phyloP scores from a whole-genome alignment of 2,888 invertebrate genomes.

The Zele albiditarsus region DNA sequence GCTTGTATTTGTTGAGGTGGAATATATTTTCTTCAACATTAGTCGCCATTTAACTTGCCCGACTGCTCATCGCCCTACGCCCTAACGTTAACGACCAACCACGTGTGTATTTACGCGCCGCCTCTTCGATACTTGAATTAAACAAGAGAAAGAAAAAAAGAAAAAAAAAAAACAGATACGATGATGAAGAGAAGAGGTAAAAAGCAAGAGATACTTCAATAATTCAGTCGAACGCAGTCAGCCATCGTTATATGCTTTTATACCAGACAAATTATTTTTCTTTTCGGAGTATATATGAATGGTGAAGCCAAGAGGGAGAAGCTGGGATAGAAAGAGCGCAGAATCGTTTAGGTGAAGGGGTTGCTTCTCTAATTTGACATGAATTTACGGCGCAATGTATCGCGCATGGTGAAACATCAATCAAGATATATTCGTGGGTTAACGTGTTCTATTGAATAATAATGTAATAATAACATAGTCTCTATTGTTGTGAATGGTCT shows the following conservation, averaged over 20 bases:
- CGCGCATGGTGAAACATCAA: slow-evolving; percentile 46
- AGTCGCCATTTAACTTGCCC: slow-evolving; percentile 49
- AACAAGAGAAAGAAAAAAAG: background rate
- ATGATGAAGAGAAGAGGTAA: slow-evolving; percentile 11
- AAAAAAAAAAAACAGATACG: slow-evolving; percentile 9
- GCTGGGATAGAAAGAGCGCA: background rate
- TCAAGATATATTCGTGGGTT: slow-evolving; percentile 16
- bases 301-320: slow-evolving; percentile 47
- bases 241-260: slow-evolving; percentile 54
- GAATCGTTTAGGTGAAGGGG: slow-evolving; percentile 38
- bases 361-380: slow-evolving; percentile 36
- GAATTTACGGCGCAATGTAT: slow-evolving; percentile 15
- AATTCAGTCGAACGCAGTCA: slow-evolving; percentile 58
- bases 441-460: slow-evolving; percentile 34
- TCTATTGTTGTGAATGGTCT: slow-evolving; percentile 12
- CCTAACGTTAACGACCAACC: slow-evolving; percentile 35
- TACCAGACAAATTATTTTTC: slow-evolving; percentile 45
- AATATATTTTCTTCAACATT: slow-evolving; percentile 18
- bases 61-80: slow-evolving; percentile 48
- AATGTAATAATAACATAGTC: slow-evolving; percentile 20
- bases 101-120: slow-evolving; percentile 37
- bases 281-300: slow-evolving; percentile 34
- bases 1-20: background rate
- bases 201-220: slow-evolving; percentile 49
- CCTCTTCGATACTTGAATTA: slow-evolving; percentile 24